Conservation (phyloP, 23 tunicate species). For the Ascidia mentula region DNA sequence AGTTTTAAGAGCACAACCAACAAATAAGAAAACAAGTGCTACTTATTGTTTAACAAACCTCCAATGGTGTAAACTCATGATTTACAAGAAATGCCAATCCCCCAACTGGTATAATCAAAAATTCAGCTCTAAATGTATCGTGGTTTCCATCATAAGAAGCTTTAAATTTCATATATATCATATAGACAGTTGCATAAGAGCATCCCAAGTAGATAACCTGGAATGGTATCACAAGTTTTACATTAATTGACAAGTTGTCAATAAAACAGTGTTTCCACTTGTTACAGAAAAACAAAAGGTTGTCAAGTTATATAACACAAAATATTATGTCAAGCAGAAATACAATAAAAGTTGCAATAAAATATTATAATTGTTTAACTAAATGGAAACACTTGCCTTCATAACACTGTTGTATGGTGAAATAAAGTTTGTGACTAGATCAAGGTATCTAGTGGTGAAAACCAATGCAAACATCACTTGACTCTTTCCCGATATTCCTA, state of each 20-base stretch:
- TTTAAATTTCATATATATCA: slow-evolving; percentile 90
- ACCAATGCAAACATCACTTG: slow-evolving; percentile 90
- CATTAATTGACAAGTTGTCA: too few relatives aligned
- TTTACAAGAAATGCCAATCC: slow-evolving; percentile 97
- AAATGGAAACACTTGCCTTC: slow-evolving; percentile 65
- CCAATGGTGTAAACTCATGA: slow-evolving; percentile 88
- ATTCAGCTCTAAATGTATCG: slow-evolving; percentile 94
- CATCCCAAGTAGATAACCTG: slow-evolving; percentile 82
- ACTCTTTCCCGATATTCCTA: slow-evolving; percentile 94
- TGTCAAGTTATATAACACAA: too few relatives aligned
- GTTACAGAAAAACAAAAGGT: too few relatives aligned
- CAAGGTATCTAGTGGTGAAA: slow-evolving; percentile 85
- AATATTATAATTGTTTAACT: too few relatives aligned
- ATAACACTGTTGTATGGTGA: slow-evolving; percentile 85
- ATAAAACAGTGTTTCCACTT: too few relatives aligned
- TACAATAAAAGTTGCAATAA: too few relatives aligned
- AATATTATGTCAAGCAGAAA: too few relatives aligned
- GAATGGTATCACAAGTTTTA: neutral
- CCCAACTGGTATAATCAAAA: slow-evolving; percentile 94
- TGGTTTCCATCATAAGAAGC: slow-evolving; percentile 99
- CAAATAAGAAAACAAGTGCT: too few relatives aligned
- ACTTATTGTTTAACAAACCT: slow-evolving; percentile 31
- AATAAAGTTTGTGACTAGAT: slow-evolving; percentile 92
- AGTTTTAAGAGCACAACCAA: too few relatives aligned
- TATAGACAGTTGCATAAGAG: slow-evolving; percentile 81